phyloP scores from a whole-genome alignment of 2,113 vertebrate genomes.

The Henicopernis longicauda region DNA sequence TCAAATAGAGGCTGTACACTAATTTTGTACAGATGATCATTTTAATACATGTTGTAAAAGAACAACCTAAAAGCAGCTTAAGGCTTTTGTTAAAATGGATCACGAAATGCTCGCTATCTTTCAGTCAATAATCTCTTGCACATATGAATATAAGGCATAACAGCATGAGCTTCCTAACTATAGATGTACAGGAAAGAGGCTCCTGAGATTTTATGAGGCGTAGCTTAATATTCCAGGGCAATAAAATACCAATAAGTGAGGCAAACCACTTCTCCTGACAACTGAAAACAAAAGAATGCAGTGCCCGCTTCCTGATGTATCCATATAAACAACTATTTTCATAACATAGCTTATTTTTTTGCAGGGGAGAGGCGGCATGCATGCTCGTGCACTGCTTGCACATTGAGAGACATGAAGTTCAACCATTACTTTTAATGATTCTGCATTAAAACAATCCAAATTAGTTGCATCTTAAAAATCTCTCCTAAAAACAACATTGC shows the following conservation, averaged over 20 bases:
- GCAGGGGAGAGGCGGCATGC: too few species aligned
- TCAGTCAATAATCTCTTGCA: background rate
- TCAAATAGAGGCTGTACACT: background rate
- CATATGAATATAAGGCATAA: background rate
- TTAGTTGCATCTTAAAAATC: background rate
- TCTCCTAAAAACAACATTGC: background rate
- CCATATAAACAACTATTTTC: background rate
- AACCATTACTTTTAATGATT: background rate
- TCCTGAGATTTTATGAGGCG: background rate
- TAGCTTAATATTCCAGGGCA: background rate
- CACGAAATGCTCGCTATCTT: background rate
- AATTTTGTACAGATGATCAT: background rate
- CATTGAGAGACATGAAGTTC: background rate
- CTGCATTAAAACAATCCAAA: background rate
- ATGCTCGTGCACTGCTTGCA: background rate
- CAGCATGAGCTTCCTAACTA: background rate
- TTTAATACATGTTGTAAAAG: conserved; percentile 17
- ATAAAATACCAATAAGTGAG: background rate
- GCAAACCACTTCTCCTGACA: background rate
- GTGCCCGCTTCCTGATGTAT: background rate
- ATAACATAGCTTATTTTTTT: background rate
- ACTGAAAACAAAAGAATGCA: background rate
- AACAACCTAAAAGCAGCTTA: conserved; percentile 28
- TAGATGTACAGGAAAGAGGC: background rate
- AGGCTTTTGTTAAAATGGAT: conserved; percentile 29